Percentiles rank a stretch among this genome's conserved stretches.
These are phyloP conservation scores for Agonopterix subpropinquella DNA, from an alignment of 2,888 invertebrate genomes.

Conservation along the genomic window DNA sequence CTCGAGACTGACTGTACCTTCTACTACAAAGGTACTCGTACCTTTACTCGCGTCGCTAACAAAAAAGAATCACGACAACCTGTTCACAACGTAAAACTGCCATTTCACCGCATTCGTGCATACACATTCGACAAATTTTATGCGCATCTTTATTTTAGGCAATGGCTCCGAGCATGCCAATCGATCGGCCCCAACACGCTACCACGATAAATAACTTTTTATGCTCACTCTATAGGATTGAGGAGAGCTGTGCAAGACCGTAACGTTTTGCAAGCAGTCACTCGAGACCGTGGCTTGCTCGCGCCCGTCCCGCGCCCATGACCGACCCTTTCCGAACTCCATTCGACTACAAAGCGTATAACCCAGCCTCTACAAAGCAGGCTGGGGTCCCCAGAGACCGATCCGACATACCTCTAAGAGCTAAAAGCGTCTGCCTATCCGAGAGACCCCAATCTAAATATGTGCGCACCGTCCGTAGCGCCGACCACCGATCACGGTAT, in stretches of 20 bases:
- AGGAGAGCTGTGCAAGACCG: slow-evolving; percentile 44
- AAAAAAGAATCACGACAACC: slow-evolving; percentile 32
- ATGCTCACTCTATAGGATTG: slow-evolving; percentile 44
- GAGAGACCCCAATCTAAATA: slow-evolving; percentile 55
- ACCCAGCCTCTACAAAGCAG: slow-evolving; percentile 23
- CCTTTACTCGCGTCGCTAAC: not conserved
- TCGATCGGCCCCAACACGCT: slow-evolving; percentile 64
- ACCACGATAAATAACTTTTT: slow-evolving; percentile 69
- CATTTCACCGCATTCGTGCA: slow-evolving; percentile 35
- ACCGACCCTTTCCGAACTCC: not conserved
- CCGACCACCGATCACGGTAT: slow-evolving; percentile 41
- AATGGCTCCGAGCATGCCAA: slow-evolving; percentile 37
- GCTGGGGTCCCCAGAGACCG: slow-evolving; percentile 33
- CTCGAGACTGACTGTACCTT: too few relatives aligned
- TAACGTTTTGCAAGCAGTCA: slow-evolving; percentile 42
- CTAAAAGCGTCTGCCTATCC: slow-evolving; percentile 54
- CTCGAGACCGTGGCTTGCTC: slow-evolving; percentile 33
- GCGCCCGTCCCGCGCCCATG: slow-evolving; percentile 28
- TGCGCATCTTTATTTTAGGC: slow-evolving; percentile 61
- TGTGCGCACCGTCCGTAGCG: slow-evolving; percentile 49
- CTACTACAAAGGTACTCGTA: too few relatives aligned
- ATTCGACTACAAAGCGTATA: not conserved
- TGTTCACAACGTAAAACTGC: slow-evolving; percentile 30
- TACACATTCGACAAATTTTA: slow-evolving; percentile 54
- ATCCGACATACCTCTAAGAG: slow-evolving; percentile 44